These are phyloP conservation scores for Chaetophractus vellerosus DNA, from an alignment of 2,797 vertebrate genomes.

Conservation along the genomic window DNA sequence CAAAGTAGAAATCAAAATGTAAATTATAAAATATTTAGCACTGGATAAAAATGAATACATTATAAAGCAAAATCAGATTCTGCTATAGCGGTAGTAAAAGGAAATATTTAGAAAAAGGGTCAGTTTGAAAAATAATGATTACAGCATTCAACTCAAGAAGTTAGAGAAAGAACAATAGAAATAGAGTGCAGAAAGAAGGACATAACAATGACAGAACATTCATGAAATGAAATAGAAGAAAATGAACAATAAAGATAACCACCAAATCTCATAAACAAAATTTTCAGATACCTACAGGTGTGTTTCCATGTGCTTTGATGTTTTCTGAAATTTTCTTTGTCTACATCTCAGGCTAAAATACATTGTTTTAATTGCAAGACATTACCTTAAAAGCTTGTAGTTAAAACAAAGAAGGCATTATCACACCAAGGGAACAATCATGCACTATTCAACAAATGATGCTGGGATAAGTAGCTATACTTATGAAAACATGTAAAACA, in stretches of 20 bases:
- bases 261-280: background rate
- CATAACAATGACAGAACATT: constrained; percentile 34
- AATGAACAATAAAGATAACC: background rate
- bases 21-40: constrained; percentile 45
- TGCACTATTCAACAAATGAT: background rate
- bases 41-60: background rate
- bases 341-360: background rate
- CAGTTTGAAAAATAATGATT: background rate
- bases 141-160: background rate
- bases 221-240: constrained; percentile 36
- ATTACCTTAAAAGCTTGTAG: background rate
- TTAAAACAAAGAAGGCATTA: constrained; percentile 19
- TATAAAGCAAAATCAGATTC: background rate
- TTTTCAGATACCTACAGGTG: background rate
- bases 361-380: constrained; percentile 1
- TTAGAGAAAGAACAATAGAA: constrained; percentile 48
- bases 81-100: background rate
- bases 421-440: background rate
- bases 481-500: background rate
- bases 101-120: background rate
- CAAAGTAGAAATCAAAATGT: constrained; percentile 51
- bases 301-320: background rate
- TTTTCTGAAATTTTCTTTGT: background rate
- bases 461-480: background rate
- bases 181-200: background rate